A percentile compares a stretch with the other conserved stretches of the same genome.
Conservation (phyloP, 2,113 vertebrate genomes). For the Platysternon megacephalum region DNA sequence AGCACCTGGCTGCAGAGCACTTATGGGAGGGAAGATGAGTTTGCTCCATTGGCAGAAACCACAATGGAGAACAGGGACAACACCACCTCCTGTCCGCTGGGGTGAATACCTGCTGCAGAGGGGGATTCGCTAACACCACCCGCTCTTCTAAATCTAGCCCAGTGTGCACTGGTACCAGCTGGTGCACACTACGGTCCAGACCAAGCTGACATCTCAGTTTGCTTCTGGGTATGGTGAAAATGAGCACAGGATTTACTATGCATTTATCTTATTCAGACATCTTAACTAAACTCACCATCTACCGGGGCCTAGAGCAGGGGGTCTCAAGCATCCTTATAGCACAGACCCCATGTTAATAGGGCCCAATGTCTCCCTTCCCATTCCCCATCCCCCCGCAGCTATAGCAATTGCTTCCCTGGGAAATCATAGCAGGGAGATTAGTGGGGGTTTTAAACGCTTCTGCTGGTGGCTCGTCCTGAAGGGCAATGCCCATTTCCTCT, state of each 20-base stretch:
- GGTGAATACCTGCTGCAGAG: not conserved
- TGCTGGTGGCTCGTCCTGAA: no score
- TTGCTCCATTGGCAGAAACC: not conserved
- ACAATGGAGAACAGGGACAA: not conserved
- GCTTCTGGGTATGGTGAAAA: rapidly evolving
- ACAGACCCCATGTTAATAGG: no score
- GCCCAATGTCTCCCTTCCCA: no score
- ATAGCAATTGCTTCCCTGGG: no score
- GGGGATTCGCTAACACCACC: not conserved
- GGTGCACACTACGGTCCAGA: rapidly evolving
- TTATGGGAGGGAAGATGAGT: not conserved
- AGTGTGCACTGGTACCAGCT: not conserved
- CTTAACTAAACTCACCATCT: no score
- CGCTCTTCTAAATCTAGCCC: not conserved
- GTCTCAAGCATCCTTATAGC: no score
- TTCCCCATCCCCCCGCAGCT: no score
- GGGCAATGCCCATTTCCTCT: no score
- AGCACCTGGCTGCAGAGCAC: not conserved
- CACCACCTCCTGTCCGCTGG: not conserved
- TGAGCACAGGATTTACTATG: not conserved
- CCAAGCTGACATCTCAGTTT: not conserved
- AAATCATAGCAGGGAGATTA: no score
- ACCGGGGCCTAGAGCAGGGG: no score
- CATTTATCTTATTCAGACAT: no score
- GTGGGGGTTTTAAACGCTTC: no score